Conservation (phyloP, 37 sponge, comb jelly and placozoan species). For the Aplysina aerophoba region DNA sequence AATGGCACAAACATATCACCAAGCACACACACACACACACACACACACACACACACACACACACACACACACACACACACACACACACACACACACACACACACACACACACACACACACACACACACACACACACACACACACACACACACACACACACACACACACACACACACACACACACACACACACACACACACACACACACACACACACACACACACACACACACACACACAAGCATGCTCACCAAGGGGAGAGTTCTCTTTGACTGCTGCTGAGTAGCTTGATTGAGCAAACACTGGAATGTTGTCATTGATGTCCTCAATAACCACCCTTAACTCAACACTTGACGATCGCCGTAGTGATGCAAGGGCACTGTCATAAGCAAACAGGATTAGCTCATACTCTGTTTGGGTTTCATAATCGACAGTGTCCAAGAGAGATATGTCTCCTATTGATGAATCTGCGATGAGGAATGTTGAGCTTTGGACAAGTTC, state of each 20-base stretch:
- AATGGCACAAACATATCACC: not conserved
- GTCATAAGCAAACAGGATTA: constrained; percentile 70
- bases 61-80: constrained; percentile 35
- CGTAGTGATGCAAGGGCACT: constrained; percentile 26
- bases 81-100: constrained; percentile 35
- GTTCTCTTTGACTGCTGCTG: constrained; percentile 30
- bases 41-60: constrained; percentile 7
- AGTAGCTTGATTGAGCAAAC: not conserved
- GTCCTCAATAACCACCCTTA: constrained; percentile 21
- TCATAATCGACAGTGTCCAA: constrained; percentile 54
- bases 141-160: constrained; percentile 31
- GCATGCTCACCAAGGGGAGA: not conserved
- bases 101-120: constrained; percentile 33
- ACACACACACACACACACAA: not conserved
- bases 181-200: not conserved
- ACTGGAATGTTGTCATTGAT: constrained; percentile 35
- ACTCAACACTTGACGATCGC: constrained; percentile 37
- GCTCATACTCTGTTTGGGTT: not conserved
- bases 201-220: constrained; percentile 13
- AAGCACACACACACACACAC: not conserved
- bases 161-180: constrained; percentile 21
- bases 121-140: constrained; percentile 23
- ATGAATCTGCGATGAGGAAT: constrained; percentile 34
- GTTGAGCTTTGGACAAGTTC: not conserved
- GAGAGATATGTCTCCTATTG: constrained; percentile 53